These are phyloP conservation scores for Drosophila mulleri DNA, from an alignment of 2,888 invertebrate species.

Conservation along the genomic window DNA sequence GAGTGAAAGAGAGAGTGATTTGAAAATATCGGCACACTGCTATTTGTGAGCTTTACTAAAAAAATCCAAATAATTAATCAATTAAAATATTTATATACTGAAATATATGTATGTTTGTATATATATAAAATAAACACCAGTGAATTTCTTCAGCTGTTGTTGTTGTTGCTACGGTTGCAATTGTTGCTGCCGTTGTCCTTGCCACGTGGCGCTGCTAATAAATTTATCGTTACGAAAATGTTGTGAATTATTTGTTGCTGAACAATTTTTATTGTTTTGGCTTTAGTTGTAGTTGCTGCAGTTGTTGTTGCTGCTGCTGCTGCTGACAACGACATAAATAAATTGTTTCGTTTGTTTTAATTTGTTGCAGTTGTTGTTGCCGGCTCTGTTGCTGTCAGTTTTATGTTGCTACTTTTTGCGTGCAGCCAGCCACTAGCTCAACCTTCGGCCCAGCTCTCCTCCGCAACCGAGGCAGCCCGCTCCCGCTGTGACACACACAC, in stretches of 20 bases:
- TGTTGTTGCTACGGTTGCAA: slow-evolving; percentile 6
- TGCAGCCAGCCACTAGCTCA: slow-evolving; percentile 19
- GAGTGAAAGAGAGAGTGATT: too few species aligned
- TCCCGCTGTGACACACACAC: slow-evolving; percentile 35
- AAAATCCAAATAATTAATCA: too few species aligned
- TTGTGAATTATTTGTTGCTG: slow-evolving; percentile 71
- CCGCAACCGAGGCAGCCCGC: background rate
- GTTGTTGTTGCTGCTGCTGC: slow-evolving; percentile 27
- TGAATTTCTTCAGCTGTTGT: background rate
- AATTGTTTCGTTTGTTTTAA: slow-evolving; percentile 59
- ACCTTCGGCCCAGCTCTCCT: background rate
- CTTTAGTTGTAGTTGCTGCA: slow-evolving; percentile 43
- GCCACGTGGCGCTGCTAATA: slow-evolving; percentile 37
- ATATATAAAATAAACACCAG: too few species aligned
- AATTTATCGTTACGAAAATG: slow-evolving; percentile 64
- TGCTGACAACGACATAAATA: slow-evolving; percentile 60
- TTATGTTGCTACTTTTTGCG: slow-evolving; percentile 58
- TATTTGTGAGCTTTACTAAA: too few species aligned
- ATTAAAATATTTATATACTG: too few species aligned
- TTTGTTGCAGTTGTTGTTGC: slow-evolving; percentile 45
- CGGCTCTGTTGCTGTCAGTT: slow-evolving; percentile 59
- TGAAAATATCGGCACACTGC: too few species aligned
- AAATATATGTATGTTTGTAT: too few species aligned
- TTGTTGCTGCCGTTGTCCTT: slow-evolving; percentile 18
- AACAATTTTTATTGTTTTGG: slow-evolving; percentile 52